These are phyloP conservation scores for Melitaea cinxia DNA, from an alignment of 1,140 invertebrate genomes.

Conservation along the genomic window DNA sequence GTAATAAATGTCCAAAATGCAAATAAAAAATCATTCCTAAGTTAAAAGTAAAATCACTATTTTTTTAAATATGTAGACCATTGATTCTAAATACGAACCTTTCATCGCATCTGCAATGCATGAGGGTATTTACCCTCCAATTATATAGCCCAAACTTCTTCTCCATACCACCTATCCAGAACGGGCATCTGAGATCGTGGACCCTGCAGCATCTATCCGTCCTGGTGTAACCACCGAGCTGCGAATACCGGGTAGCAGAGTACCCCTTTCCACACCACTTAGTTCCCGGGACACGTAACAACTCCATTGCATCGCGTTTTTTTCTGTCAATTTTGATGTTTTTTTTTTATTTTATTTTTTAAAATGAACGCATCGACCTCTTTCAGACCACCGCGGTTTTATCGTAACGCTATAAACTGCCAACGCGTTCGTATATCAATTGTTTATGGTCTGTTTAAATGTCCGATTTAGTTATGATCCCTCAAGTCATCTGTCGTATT, in stretches of 20 bases:
- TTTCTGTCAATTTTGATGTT: slow-evolving; percentile 49
- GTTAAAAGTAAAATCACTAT: too few relatives aligned
- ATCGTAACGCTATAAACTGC: background rate
- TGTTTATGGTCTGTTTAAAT: background rate
- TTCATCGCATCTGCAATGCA: slow-evolving; percentile 94
- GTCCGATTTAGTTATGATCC: background rate
- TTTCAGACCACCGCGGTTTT: slow-evolving; percentile 29
- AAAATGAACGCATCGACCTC: slow-evolving; percentile 40
- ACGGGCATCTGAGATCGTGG: slow-evolving; percentile 91
- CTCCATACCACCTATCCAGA: slow-evolving; percentile 89
- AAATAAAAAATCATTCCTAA: background rate
- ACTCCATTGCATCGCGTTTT: slow-evolving; percentile 83
- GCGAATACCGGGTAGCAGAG: slow-evolving; percentile 87
- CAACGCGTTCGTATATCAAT: background rate
- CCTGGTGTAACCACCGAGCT: slow-evolving; percentile 88
- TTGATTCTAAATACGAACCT: slow-evolving; percentile 84
- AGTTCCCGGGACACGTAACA: slow-evolving; percentile 89
- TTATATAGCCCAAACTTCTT: slow-evolving; percentile 92
- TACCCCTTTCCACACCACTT: slow-evolving; percentile 94
- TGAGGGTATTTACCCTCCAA: slow-evolving; percentile 91
- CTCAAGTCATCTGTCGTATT: too few relatives aligned
- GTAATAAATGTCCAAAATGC: background rate
- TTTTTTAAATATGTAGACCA: too few relatives aligned
- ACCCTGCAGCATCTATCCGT: slow-evolving; percentile 92
- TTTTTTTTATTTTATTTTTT: slow-evolving; percentile 29